Base-by-base conservation (phyloP, 2,797 vertebrate species). In the Sebastes matsubarae region DNA sequence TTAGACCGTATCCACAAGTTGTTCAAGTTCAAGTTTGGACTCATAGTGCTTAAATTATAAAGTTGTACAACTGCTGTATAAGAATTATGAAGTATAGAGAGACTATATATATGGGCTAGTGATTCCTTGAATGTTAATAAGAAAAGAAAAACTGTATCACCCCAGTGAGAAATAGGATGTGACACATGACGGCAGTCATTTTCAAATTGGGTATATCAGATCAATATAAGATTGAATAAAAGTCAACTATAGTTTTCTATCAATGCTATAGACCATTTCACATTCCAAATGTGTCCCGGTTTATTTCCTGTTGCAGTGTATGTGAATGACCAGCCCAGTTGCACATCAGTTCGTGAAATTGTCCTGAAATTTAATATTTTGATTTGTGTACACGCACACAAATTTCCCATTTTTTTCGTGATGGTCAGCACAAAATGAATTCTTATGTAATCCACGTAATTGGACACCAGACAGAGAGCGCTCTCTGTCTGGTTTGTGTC, bases 211-310 rank as follows among this genome's bases (percentile, higher is more conserved):
- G 12, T 54, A 42, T 24, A 68, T 58, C 5, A 6, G 46, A 50
- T 50, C 46, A 36, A 79, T 75, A 36, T 24, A 34, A 27, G 11
- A 71, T 68, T 71, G 55, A 75, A 60, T 72, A 69, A 79, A 79
- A 34, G 30, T 65, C 58, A 66, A 14, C 6, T 6, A n/a, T 59
- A 27, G 20, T 55, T 79, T 69, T 59, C 29, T 65, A 8, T 59
- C 20, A 57, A 55, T 14, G 20, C 32, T 13, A 36, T 36, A 36
- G 46, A 52, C 46, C 46, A 52, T 52, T 52, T 52, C 18, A 52
- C 8, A 52, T 52, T 52, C 18, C 18, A 52, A 52, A 52, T 52
- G 46, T 52, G 46, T n/a, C 46, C 46, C 8, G 0, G 8, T 50
- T 50, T 50, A 20, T 50, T 50, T 20, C 46, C 8, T 50, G 46